phyloP scores from a whole-genome alignment of 2,797 vertebrate genomes.

The Parambassis ranga region DNA sequence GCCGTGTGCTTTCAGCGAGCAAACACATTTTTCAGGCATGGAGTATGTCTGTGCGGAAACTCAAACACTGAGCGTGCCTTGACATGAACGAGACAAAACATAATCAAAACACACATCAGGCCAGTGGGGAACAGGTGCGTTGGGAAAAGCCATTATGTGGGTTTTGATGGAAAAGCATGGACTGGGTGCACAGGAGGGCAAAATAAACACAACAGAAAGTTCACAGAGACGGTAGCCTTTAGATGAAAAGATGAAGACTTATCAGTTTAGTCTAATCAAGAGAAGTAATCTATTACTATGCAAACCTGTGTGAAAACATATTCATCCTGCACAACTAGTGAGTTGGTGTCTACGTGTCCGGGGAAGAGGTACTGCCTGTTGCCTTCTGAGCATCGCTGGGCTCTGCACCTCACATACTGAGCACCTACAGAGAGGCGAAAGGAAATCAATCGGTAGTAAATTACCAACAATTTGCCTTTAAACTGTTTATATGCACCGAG shows the following conservation, averaged over 20 bases:
- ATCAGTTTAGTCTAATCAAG: slow-evolving; percentile 7
- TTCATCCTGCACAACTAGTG: slow-evolving; percentile 95
- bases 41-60: slow-evolving; percentile 35
- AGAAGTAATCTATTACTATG: slow-evolving; percentile 11
- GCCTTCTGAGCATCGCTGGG: slow-evolving; percentile 89
- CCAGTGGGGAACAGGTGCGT: slow-evolving; percentile 71
- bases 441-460: slow-evolving; percentile 59
- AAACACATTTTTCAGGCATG: slow-evolving; percentile 48
- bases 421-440: slow-evolving; percentile 79
- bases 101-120: slow-evolving; percentile 65
- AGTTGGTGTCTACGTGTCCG: slow-evolving; percentile 90
- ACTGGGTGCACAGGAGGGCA: slow-evolving; percentile 28
- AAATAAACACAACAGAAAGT: slow-evolving; percentile 30
- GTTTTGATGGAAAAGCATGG: slow-evolving; percentile 65
- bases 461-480: slow-evolving; percentile 42
- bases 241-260: slow-evolving; percentile 6
- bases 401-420: slow-evolving; percentile 92
- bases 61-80: slow-evolving; percentile 39
- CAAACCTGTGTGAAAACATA: slow-evolving; percentile 96
- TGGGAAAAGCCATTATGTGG: slow-evolving; percentile 59
- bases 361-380: slow-evolving; percentile 87
- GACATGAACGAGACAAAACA: slow-evolving; percentile 57
- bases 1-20: slow-evolving; percentile 9
- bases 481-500: slow-evolving; percentile 23
- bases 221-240: slow-evolving; percentile 16